phyloP scores from a whole-genome alignment of 2,113 vertebrate genomes.

The Scomber colias region DNA sequence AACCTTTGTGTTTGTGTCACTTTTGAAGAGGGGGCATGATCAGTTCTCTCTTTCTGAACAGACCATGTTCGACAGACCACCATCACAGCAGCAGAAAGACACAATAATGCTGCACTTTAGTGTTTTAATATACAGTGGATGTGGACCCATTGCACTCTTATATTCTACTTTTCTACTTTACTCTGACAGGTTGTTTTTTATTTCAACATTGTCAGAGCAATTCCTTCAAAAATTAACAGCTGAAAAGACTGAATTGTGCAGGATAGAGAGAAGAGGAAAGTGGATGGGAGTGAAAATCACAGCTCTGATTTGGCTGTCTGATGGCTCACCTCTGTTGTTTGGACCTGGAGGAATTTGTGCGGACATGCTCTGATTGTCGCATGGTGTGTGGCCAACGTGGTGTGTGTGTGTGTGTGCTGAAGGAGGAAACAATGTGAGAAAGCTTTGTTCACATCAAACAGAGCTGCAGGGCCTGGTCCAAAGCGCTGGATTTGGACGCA shows the following conservation, averaged over 20 bases:
- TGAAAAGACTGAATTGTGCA: background rate
- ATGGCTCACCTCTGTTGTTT: slow-evolving; percentile 54
- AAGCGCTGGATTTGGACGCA: slow-evolving; percentile 31
- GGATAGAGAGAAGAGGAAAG: background rate
- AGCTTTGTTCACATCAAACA: slow-evolving; percentile 68
- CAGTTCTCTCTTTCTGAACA: slow-evolving; percentile 28
- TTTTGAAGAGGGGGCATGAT: slow-evolving; percentile 46
- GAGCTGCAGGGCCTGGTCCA: slow-evolving; percentile 3
- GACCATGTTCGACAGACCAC: slow-evolving; percentile 46
- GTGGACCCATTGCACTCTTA: background rate
- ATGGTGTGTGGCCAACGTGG: slow-evolving; percentile 68
- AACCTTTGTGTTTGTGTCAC: slow-evolving; percentile 60
- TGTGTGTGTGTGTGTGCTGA: slow-evolving; percentile 17
- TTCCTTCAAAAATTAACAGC: slow-evolving; percentile 14
- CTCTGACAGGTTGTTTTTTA: background rate
- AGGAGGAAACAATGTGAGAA: slow-evolving; percentile 44
- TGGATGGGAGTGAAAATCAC: slow-evolving; percentile 59
- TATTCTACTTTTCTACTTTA: background rate
- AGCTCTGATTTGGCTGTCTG: slow-evolving; percentile 62
- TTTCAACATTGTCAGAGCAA: background rate
- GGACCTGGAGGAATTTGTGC: slow-evolving; percentile 70
- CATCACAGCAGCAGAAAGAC: slow-evolving; percentile 45
- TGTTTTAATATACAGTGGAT: background rate
- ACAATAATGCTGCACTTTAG: slow-evolving; percentile 3
- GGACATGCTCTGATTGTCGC: slow-evolving; percentile 71